phyloP scores from a whole-genome alignment of 2,113 vertebrate genomes.

The Neopipo cinnamomea region DNA sequence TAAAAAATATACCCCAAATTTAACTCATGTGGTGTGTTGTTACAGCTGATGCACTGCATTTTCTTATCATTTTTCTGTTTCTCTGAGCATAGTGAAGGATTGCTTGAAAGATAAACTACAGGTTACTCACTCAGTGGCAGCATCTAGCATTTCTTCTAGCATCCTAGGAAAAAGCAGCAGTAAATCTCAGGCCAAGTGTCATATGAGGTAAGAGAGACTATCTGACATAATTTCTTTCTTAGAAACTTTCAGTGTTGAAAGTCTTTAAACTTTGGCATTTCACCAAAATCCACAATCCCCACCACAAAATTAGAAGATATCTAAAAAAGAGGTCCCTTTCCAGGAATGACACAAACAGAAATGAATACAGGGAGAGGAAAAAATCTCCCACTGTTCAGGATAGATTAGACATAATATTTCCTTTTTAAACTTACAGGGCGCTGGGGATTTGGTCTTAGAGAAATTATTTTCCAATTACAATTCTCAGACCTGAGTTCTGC shows the following conservation, averaged over 20 bases:
- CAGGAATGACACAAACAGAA: conserved; percentile 50
- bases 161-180: neutral
- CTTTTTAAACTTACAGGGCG: neutral
- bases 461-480: neutral
- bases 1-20: neutral
- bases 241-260: conserved; percentile 36
- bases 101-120: neutral
- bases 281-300: conserved; percentile 29
- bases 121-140: neutral
- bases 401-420: conserved; percentile 1
- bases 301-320: conserved; percentile 41
- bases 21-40: neutral
- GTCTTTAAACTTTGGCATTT: neutral
- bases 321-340: conserved; percentile 36
- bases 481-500: neutral
- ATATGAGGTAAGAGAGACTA: conserved; percentile 25
- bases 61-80: neutral
- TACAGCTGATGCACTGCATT: neutral
- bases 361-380: neutral
- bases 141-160: neutral
- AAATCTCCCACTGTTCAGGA: neutral
- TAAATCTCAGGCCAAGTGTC: conserved; percentile 13
- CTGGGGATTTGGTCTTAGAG: neutral
- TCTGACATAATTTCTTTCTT: conserved; percentile 49
- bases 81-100: neutral